These are phyloP conservation scores for Vanessa cardui DNA, from an alignment of 2,888 invertebrate genomes.

Conservation along the genomic window DNA sequence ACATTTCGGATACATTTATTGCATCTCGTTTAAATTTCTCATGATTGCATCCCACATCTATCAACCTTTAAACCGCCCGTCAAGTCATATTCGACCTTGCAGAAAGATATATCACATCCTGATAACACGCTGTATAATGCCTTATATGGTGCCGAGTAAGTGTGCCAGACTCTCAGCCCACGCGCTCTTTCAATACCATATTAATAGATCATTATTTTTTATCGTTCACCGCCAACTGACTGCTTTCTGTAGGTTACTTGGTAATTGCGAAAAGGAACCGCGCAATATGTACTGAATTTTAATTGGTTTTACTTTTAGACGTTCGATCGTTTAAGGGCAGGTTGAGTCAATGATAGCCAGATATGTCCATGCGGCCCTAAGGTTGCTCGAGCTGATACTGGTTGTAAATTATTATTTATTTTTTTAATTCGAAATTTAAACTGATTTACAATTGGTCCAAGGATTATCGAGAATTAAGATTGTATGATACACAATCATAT, in stretches of 20 bases:
- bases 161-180: constrained; percentile 42
- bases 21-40: not conserved
- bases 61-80: constrained; percentile 7
- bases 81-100: constrained; percentile 16
- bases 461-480: too few relatives aligned
- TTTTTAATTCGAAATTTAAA: too few relatives aligned
- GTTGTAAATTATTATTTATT: too few relatives aligned
- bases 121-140: constrained; percentile 41
- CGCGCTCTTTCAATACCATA: constrained; percentile 40
- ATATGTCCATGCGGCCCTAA: not conserved
- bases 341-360: constrained; percentile 6
- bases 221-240: constrained; percentile 26
- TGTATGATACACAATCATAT: too few relatives aligned
- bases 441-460: too few relatives aligned
- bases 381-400: not conserved
- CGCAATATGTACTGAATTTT: constrained; percentile 15
- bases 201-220: constrained; percentile 40
- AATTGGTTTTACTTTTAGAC: constrained; percentile 9
- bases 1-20: constrained; percentile 3
- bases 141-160: constrained; percentile 45
- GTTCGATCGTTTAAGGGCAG: constrained; percentile 4
- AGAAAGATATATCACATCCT: constrained; percentile 24
- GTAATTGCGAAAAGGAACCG: constrained; percentile 33
- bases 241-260: constrained; percentile 34
- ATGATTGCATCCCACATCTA: constrained; percentile 4